Evolutionary conservation across 2,888 invertebrate species (phyloP).

Genomic region (Myopa testacea): DNA sequence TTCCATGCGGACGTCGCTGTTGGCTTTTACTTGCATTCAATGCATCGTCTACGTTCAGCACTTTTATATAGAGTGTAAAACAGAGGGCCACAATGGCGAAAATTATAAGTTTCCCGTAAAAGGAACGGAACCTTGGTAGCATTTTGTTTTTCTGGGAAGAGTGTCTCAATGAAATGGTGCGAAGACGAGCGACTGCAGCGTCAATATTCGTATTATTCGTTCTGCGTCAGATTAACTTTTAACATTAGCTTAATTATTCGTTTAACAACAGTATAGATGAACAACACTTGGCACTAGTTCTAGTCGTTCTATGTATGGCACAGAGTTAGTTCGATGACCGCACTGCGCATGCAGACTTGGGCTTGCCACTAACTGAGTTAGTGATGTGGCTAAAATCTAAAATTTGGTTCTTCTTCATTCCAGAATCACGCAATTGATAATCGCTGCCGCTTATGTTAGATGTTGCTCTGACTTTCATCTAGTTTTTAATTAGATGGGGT

Average conservation of each 20-base stretch:
- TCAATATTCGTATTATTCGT: neutral
- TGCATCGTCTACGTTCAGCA: conserved; percentile 51
- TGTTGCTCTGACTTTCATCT: neutral
- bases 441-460: neutral
- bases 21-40: conserved; percentile 17
- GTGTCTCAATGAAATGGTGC: neutral
- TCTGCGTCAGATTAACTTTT: neutral
- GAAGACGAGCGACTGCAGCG: neutral
- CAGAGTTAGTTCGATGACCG: conserved; percentile 1
- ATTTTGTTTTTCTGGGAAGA: conserved; percentile 50
- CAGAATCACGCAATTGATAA: neutral
- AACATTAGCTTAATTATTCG: neutral
- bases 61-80: conserved; percentile 64
- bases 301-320: conserved; percentile 6
- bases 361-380: conserved; percentile 10
- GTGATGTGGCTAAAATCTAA: conserved; percentile 39
- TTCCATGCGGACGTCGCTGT: neutral
- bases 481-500: neutral
- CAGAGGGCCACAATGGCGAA: conserved; percentile 62
- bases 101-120: conserved; percentile 65
- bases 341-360: neutral
- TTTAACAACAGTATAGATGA: neutral
- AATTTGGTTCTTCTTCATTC: conserved; percentile 14
- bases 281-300: neutral
- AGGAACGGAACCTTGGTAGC: conserved; percentile 66